phyloP scores from a whole-genome alignment of 2,888 invertebrate genomes.

The Yponomeuta sedellus region DNA sequence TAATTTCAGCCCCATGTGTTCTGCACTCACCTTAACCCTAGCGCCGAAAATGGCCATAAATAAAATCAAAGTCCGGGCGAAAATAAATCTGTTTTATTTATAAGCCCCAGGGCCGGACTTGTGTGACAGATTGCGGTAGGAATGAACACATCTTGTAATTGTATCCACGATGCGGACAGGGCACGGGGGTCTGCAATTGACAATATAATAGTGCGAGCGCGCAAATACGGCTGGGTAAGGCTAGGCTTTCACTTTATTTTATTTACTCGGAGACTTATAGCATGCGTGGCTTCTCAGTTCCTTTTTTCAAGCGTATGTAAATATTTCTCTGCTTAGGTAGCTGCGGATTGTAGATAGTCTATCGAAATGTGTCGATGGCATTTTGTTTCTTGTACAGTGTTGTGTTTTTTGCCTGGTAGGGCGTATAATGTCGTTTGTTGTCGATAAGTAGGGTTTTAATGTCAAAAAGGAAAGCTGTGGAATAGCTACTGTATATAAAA shows the following conservation, averaged over 20 bases:
- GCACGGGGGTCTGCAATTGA: constrained; percentile 58
- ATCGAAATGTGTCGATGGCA: constrained; percentile 9
- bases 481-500: too few species aligned
- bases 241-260: background rate
- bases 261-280: constrained; percentile 7
- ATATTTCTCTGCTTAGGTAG: constrained; percentile 10
- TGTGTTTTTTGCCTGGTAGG: too few species aligned
- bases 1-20: background rate
- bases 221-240: constrained; percentile 19
- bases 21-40: constrained; percentile 14
- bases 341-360: background rate
- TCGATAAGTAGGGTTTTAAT: background rate
- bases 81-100: constrained; percentile 66
- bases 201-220: constrained; percentile 56
- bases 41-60: constrained; percentile 66
- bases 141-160: constrained; percentile 70
- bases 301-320: background rate
- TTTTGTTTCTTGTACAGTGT: background rate
- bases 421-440: background rate
- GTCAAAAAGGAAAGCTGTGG: too few species aligned
- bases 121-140: constrained; percentile 61
- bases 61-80: constrained; percentile 36
- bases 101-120: constrained; percentile 35
- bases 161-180: constrained; percentile 41
- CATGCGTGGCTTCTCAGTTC: background rate